Conservation (phyloP, 1,140 invertebrate genomes). For the Oedothorax gibbosus region DNA sequence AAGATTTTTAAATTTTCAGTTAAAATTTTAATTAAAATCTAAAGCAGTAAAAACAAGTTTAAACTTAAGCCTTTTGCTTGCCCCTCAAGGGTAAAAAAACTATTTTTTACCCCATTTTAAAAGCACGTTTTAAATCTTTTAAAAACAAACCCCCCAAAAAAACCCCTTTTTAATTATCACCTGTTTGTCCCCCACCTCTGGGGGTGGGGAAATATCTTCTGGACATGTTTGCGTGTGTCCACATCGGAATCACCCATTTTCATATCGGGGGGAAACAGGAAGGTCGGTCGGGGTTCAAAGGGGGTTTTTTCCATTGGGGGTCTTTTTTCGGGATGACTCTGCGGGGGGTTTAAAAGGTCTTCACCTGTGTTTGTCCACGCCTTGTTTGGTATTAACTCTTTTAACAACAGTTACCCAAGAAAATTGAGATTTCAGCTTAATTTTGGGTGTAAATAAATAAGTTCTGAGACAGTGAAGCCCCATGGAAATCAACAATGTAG, state of each 20-base stretch:
- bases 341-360: constrained; percentile 91
- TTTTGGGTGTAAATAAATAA: too few relatives aligned
- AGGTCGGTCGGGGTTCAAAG: constrained; percentile 89
- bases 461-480: too few relatives aligned
- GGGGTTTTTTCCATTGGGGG: constrained; percentile 74
- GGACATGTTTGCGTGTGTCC: constrained; percentile 82
- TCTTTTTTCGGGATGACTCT: constrained; percentile 62
- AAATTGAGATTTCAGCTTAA: too few relatives aligned
- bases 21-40: too few relatives aligned
- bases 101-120: too few relatives aligned
- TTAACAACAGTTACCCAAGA: neutral
- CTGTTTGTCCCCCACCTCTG: constrained; percentile 79
- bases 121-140: too few relatives aligned
- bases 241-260: constrained; percentile 75
- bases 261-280: constrained; percentile 64
- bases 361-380: constrained; percentile 92
- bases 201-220: constrained; percentile 95
- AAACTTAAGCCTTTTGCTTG: too few relatives aligned
- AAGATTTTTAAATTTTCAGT: too few relatives aligned
- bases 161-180: constrained; percentile 60
- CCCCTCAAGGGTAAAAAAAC: too few relatives aligned
- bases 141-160: constrained; percentile 69
- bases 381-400: constrained; percentile 62
- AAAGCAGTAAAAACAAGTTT: too few relatives aligned
- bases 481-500: too few relatives aligned